Base-by-base conservation (phyloP, 2,888 invertebrate species). In the Drosophila anomalipes region DNA sequence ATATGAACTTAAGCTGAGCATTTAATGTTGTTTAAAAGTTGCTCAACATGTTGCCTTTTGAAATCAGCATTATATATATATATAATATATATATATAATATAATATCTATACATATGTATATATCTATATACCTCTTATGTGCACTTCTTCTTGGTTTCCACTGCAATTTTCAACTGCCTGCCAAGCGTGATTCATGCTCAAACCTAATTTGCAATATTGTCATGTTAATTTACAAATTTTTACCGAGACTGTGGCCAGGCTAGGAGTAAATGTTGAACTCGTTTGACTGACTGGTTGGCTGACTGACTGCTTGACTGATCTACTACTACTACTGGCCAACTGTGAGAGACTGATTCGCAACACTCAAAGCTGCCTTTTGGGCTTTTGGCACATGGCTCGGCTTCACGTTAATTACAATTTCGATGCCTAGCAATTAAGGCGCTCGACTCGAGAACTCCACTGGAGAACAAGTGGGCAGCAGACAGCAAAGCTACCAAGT, bases 381-480 rank as follows among this genome's bases (percentile, higher is more conserved):
- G 56, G 51, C 67, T 65, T 62, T 71, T 74, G 74, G 69, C 66
- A 70, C 73, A 70, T 61, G 70, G 71, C 78, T 74, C 53, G 16
- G 47, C 47, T 35, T 10, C 49, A 64, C 51, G 67, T 78, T 82
- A 84, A 84, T 84, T 83, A 85, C 80, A 80, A 47, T 63, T 85
- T 77, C 60, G 74, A 77, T 79, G 74, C 61, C 54, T 39, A 72
- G 82, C 71, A 79, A 82, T 82, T 78, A 82, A 82, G 77, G 52
- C 63, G 39, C 66, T 54, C 63, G 59, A 51, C 70, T 66, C 57
- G 62, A 77, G 71, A 74, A 69, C 59, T 69, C 70, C 53, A 73
- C 67, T 62, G 70, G 66, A 63, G 72, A 60, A 57, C 32, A 72
- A 79, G 76, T 79, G 71, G 44, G 12, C 67, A 53, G n/a, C 49